Evolutionary conservation across 1,140 invertebrate genomes (phyloP), one percentile per base, ranked within the genome.

Genomic region (Drosophila guanche): DNA sequence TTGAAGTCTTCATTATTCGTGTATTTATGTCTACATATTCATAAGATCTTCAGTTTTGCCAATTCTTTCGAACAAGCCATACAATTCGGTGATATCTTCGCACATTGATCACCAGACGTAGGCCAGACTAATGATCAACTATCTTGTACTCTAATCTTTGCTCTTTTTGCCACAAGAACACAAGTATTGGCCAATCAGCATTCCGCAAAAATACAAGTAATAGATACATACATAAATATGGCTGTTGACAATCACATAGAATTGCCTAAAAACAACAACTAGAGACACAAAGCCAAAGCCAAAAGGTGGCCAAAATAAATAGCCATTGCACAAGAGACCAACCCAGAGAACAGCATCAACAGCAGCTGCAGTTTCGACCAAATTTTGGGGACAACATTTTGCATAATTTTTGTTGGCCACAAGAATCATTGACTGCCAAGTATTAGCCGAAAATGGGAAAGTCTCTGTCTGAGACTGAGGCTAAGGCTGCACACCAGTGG

Each of bases 361-460:
- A 47, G 47, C 73, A 54, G 48, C 47, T 42, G 23, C 51, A 74
- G 25, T 27, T 27, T 62, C 43, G 23, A 27, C 33, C 62, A 67
- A 68, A 68, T 68, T 56, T 56, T 69, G 66, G 66, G 33, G 66
- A 69, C 50, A 55, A 65, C 55, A 45, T 69, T 68, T 47, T 69
- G 63, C 63, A 69, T 56, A 69, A 22, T 25, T 67, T 20, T 45
- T 41, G 16, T 10, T 29, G 37, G 10, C 25, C 65, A 20, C 22
- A 48, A 16, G 45, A 53, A 12, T 29, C 22, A 48, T 14, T 40
- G 16, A 67, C 27, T 67, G 23, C 23, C 7, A 55, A 46, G n/a
- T 23, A n/a, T 63, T 42, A 47, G 33, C 3, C 33, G 7, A 37
- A 37, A 37, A 12, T 37, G 33, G 8, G 33, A 37, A 1, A 37